Conservation (phyloP, 1,140 invertebrate species). For the Ridgeia piscesae region DNA sequence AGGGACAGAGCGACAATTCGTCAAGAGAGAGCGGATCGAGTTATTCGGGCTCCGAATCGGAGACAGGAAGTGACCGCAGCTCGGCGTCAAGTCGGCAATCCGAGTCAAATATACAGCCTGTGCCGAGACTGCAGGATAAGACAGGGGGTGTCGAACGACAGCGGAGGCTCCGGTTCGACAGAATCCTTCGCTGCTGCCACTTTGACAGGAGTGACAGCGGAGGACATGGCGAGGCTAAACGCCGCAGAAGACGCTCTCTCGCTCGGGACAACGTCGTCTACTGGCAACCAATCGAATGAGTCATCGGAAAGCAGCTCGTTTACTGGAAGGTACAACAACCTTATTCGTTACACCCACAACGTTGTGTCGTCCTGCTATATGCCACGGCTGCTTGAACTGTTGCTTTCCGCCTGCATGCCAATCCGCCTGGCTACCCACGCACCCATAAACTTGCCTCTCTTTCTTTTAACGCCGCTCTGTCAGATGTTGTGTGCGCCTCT, state of each 20-base stretch:
- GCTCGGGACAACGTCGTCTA: background rate
- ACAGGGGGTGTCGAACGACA: background rate
- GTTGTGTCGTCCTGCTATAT: background rate
- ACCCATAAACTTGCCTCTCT: background rate
- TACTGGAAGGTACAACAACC: background rate
- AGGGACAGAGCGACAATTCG: background rate
- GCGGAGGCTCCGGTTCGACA: background rate
- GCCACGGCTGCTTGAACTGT: background rate
- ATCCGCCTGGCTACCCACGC: no score
- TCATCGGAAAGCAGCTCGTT: background rate
- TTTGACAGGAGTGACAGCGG: background rate
- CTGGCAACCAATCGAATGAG: background rate
- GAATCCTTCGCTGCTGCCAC: background rate
- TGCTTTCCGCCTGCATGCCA: no score
- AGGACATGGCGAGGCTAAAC: background rate
- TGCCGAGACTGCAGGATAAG: background rate
- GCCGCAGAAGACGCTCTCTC: background rate
- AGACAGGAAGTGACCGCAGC: background rate
- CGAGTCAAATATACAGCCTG: background rate
- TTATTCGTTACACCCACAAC: background rate
- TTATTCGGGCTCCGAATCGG: background rate
- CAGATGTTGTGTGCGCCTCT: background rate
- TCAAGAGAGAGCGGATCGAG: background rate
- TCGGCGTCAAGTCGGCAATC: background rate
- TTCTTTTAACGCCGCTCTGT: background rate